Conservation (phyloP, 2,888 invertebrate species). For the Thumatha senex region DNA sequence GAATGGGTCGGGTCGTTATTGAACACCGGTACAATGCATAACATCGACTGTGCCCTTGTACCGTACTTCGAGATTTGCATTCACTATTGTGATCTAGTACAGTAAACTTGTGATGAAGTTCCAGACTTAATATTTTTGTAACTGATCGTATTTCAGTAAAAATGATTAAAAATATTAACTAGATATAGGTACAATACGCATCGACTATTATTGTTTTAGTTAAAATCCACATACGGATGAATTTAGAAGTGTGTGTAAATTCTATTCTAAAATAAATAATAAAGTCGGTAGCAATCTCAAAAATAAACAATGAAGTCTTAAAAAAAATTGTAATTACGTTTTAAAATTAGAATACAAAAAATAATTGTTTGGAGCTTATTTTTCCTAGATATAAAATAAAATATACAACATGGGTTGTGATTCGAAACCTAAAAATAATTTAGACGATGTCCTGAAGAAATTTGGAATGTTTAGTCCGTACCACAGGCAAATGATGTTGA, state of each 20-base stretch:
- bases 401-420: slow-evolving; percentile 22
- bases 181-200: background rate
- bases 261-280: too few species aligned
- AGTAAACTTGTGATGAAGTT: slow-evolving; percentile 5
- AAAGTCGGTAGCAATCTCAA: background rate
- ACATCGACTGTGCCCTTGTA: too few species aligned
- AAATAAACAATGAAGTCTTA: background rate
- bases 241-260: too few species aligned
- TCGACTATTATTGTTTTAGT: background rate
- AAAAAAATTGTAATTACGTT: background rate
- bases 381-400: background rate
- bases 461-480: slow-evolving; percentile 83
- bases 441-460: slow-evolving; percentile 67
- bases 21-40: slow-evolving; percentile 24
- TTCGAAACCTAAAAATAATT: slow-evolving; percentile 30
- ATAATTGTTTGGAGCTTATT: background rate
- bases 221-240: too few species aligned
- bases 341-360: background rate
- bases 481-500: slow-evolving; percentile 78
- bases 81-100: slow-evolving; percentile 13
- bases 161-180: background rate
- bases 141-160: background rate
- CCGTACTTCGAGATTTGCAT: slow-evolving; percentile 17
- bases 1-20: slow-evolving; percentile 30
- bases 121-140: background rate